Percentiles rank a stretch among this genome's conserved stretches.
These are phyloP conservation scores for Bombus superbus DNA, from an alignment of 1,140 invertebrate genomes.

Conservation along the genomic window DNA sequence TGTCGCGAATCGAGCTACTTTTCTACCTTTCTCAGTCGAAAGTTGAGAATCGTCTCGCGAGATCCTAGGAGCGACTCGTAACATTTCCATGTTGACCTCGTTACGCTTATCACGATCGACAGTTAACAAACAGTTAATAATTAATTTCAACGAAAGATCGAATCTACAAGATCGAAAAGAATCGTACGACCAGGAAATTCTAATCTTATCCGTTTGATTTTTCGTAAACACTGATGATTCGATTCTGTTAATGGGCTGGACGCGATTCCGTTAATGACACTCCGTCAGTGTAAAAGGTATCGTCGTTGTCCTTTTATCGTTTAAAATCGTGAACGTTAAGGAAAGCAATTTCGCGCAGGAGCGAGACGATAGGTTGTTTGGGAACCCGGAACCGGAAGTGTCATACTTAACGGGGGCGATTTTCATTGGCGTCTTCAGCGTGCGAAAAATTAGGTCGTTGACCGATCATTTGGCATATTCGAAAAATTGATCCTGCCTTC, in stretches of 20 bases:
- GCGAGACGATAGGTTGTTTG: neutral
- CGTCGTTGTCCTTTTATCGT: neutral
- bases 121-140: neutral
- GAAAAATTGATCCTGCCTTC: neutral
- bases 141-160: neutral
- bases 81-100: no score
- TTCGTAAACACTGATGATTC: neutral
- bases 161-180: neutral
- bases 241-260: neutral
- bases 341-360: conserved; percentile 10
- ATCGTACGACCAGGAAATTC: neutral
- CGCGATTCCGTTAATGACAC: neutral
- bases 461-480: neutral
- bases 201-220: neutral
- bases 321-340: neutral
- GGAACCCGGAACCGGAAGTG: conserved; percentile 4
- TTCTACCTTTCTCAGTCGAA: neutral
- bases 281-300: neutral
- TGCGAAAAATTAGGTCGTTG: neutral
- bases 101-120: neutral
- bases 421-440: conserved; percentile 1
- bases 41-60: neutral
- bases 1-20: neutral
- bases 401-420: neutral
- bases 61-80: neutral